phyloP scores from a whole-genome alignment of 2,888 invertebrate species.

The Drosophila quasianomalipes region DNA sequence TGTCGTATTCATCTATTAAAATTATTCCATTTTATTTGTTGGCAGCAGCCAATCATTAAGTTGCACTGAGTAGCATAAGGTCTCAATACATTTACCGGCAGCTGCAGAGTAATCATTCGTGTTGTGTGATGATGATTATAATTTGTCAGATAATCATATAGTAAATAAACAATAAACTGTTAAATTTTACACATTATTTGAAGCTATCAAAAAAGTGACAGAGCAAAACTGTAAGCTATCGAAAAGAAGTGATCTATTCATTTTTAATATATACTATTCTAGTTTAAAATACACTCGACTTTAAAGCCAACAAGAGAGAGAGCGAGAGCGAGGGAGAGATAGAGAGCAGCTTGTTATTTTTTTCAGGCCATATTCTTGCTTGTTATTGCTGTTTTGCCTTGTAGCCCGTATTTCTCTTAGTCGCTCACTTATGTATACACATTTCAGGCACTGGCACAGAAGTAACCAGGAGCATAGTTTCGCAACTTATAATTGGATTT shows the following conservation, averaged over 20 bases:
- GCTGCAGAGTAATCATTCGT: neutral
- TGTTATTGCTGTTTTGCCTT: slow-evolving; percentile 2
- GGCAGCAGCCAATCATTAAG: neutral
- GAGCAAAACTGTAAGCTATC: neutral
- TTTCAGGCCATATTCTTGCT: neutral
- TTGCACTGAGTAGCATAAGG: neutral
- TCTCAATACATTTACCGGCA: neutral
- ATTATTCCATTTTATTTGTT: neutral
- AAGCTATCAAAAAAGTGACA: neutral
- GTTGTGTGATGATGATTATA: neutral
- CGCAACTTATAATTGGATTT: slow-evolving; percentile 78
- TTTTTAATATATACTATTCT: neutral
- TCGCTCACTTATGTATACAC: neutral
- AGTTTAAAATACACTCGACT: neutral
- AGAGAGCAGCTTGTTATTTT: neutral
- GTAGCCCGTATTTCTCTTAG: neutral
- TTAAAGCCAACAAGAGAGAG: neutral
- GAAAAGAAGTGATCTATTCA: neutral
- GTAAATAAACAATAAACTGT: neutral
- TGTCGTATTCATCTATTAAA: neutral
- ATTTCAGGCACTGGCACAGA: slow-evolving; percentile 21
- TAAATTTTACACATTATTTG: neutral
- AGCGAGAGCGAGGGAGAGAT: neutral
- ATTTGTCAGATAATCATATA: neutral
- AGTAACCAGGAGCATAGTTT: slow-evolving; percentile 48